phyloP scores from a whole-genome alignment of 2,888 invertebrate species.

The Aspidiotus rigidus region DNA sequence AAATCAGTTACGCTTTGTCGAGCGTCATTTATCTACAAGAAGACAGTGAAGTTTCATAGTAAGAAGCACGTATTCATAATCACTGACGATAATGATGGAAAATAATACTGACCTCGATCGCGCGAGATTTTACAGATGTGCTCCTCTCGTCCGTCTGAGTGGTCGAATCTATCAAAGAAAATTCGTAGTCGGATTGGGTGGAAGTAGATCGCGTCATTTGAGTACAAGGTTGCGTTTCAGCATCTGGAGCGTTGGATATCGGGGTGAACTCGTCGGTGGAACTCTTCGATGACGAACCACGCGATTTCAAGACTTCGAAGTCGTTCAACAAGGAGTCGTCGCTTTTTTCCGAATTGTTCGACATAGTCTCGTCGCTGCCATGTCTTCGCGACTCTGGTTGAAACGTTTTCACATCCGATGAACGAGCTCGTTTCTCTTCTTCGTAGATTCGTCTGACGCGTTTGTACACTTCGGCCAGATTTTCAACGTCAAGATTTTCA shows the following conservation, averaged over 20 bases:
- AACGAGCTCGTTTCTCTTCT: too few species aligned
- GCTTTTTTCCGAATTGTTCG: slow-evolving; percentile 3
- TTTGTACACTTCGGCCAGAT: too few species aligned
- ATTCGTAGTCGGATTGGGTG: slow-evolving; percentile 5
- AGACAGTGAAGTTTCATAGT: too few species aligned
- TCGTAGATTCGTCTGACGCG: too few species aligned
- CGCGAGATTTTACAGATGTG: too few species aligned
- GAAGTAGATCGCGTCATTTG: background rate
- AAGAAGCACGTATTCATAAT: too few species aligned
- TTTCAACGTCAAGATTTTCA: too few species aligned
- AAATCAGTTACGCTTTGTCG: too few species aligned
- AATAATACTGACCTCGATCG: too few species aligned
- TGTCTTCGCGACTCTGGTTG: background rate
- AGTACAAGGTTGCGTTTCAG: background rate
- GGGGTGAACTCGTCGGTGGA: background rate
- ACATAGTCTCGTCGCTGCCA: slow-evolving; percentile 7
- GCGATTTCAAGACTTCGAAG: background rate
- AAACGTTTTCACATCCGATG: too few species aligned
- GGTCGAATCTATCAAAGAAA: background rate
- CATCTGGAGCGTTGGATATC: background rate
- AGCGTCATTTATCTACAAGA: too few species aligned
- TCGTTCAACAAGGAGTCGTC: slow-evolving; percentile 5
- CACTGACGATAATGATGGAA: too few species aligned
- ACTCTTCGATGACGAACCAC: background rate
- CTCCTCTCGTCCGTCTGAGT: background rate